Evolutionary conservation across 2,888 invertebrate species (phyloP).

Genomic region (Drosophila greeni): DNA sequence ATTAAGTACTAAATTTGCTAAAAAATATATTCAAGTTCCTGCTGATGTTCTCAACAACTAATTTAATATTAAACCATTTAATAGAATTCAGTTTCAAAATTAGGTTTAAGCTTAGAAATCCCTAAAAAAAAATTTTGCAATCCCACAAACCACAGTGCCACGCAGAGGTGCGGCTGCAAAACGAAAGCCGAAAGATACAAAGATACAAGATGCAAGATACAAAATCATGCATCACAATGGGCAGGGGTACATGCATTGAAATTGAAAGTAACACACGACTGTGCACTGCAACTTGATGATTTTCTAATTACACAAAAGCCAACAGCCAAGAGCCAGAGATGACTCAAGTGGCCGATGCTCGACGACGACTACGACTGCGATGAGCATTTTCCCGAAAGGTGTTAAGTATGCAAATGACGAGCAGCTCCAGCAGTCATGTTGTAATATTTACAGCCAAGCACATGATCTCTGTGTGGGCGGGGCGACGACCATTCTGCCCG

Average conservation of each 20-base stretch:
- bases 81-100: background rate
- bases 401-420: constrained; percentile 74
- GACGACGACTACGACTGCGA: constrained; percentile 4
- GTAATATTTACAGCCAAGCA: constrained; percentile 65
- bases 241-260: constrained; percentile 47
- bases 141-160: background rate
- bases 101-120: background rate
- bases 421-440: constrained; percentile 59
- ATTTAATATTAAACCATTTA: background rate
- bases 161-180: constrained; percentile 51
- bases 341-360: constrained; percentile 32
- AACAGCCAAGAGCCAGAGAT: constrained; percentile 14
- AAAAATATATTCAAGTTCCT: background rate
- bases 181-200: constrained; percentile 56
- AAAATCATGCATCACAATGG: constrained; percentile 45
- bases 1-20: too few relatives aligned
- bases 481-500: constrained; percentile 17
- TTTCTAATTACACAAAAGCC: constrained; percentile 69
- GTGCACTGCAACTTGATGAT: constrained; percentile 63
- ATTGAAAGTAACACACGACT: constrained; percentile 59
- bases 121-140: background rate
- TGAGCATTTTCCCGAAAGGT: constrained; percentile 62
- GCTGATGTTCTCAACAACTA: background rate
- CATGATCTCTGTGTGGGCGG: constrained; percentile 39
- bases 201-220: constrained; percentile 38